Evolutionary conservation across 92 coral and sea anemone genomes (phyloP).

Genomic region (Heliopora coerulea): DNA sequence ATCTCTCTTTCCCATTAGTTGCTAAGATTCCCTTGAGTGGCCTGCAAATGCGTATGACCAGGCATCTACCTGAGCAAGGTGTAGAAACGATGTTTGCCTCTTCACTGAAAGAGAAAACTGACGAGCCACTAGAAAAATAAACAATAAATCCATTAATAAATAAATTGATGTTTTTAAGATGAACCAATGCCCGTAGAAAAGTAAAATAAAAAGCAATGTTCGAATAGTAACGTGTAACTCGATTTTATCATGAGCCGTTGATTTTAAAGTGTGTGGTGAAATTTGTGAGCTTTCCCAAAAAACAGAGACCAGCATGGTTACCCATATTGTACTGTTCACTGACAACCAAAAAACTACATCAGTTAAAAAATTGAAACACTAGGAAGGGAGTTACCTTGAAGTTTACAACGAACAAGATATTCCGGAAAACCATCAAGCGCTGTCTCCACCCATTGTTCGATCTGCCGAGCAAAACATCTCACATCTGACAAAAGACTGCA

Average conservation of each 20-base stretch:
- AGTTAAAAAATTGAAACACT: no score
- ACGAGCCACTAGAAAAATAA: conserved; percentile 63
- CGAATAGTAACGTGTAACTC: no score
- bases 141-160: not conserved
- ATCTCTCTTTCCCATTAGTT: no score
- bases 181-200: no score
- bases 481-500: conserved; percentile 71
- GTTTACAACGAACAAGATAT: conserved; percentile 79
- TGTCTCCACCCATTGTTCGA: conserved; percentile 80
- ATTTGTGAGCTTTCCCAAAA: no score
- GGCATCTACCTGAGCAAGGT: conserved; percentile 99
- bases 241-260: no score
- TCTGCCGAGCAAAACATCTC: conserved; percentile 88
- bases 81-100: conserved; percentile 95
- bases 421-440: conserved; percentile 87
- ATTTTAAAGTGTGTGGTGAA: no score
- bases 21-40: no score
- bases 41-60: no score
- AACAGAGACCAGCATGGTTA: no score
- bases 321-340: no score
- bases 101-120: conserved; percentile 85
- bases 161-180: not conserved
- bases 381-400: conserved; percentile 96
- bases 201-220: no score
- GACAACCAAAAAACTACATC: not conserved